phyloP scores from a whole-genome alignment of 2,888 invertebrate species.

The Diloba caeruleocephala region DNA sequence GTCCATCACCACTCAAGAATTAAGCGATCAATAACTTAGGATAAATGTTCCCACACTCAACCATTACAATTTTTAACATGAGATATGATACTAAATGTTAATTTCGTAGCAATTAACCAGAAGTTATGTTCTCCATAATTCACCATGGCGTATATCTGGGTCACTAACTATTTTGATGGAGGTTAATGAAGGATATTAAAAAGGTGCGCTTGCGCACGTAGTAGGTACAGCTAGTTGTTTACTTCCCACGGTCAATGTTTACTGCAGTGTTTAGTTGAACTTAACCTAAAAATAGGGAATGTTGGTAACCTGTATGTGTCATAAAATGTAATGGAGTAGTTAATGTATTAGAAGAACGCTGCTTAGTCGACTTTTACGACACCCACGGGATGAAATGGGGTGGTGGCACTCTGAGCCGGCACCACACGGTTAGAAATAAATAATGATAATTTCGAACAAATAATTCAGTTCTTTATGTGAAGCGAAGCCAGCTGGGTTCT shows the following conservation, averaged over 20 bases:
- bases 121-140: constrained; percentile 42
- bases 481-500: no score
- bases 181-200: constrained; percentile 57
- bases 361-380: no score
- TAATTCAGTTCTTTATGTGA: no score
- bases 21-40: background rate
- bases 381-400: no score
- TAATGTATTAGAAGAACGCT: no score
- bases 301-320: background rate
- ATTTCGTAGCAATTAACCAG: constrained; percentile 38
- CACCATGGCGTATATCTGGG: constrained; percentile 23
- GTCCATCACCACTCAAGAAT: background rate
- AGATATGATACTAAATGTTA: constrained; percentile 15
- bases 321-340: no score
- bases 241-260: constrained; percentile 22
- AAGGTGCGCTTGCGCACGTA: constrained; percentile 25
- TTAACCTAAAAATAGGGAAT: constrained; percentile 10
- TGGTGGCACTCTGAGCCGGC: no score
- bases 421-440: no score
- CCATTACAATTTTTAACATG: background rate
- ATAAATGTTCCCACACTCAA: background rate
- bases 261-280: constrained; percentile 10
- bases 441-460: no score
- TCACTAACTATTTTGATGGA: constrained; percentile 33
- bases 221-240: constrained; percentile 10